Evolutionary conservation across 2,888 invertebrate species (phyloP), one percentile per base, ranked within the genome.

Genomic region (Leptinotarsa juncta): DNA sequence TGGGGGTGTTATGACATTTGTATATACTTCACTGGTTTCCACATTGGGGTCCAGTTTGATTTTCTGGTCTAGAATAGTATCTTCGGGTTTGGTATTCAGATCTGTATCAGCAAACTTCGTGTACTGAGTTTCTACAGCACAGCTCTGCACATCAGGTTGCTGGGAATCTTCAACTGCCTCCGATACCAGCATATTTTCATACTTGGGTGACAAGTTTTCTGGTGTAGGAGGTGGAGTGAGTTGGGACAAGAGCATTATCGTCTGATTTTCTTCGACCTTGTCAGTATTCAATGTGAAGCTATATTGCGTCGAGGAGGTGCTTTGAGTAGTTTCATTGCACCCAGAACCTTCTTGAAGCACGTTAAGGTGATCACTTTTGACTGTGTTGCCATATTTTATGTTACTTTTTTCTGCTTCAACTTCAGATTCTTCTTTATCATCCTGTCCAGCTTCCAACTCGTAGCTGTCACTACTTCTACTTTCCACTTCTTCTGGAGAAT

Each of bases 141-240:
- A 42, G 42, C 42, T 42, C 0, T 2, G 42, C 2, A 42, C 42
- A 42, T 42, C 42, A 42, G 42, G 3, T 42, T 42, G 42, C 10
- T 3, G 3, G 10, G 3, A 42, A 10, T 2, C 10, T 18, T 66
- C 48, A 42, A 15, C 42, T 26, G 67, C 3, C 7, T 67, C 53
- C 1, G 23, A 16, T 16, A 26, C 5, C 0, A 53, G 10, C 4
- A 42, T 68, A 42, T 69, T 15, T 53, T 42, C 48, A 48, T 42
- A 80, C 69, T 83, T 83, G n/a, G 84, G 81, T 14, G 82, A 83
- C 71, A 76, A 72, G 69, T 80, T 80, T 71, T 86, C 85, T 7
- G 85, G 87, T 55, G 86, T 86, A 3, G 85, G 86, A 49, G 86
- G 87, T 48, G 86, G 87, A 3, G 87, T 86, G 16, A 86, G 71